These are phyloP conservation scores for Bugula neritina DNA, from an alignment of 2,888 invertebrate genomes.

Conservation along the genomic window DNA sequence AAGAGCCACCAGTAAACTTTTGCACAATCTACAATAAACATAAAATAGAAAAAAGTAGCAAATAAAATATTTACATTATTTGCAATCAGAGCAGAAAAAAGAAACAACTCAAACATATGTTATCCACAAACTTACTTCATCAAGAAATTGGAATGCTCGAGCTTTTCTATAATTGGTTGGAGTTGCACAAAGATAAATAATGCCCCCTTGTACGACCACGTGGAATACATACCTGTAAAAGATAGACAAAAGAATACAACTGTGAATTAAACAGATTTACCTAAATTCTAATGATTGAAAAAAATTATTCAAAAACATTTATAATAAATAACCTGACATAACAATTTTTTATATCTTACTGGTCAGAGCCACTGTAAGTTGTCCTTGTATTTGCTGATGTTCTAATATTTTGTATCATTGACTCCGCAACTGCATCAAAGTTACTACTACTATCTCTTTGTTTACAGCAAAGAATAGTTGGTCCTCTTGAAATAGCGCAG, in stretches of 20 bases:
- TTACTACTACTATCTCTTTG: constrained; percentile 35
- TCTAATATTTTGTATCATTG: constrained; percentile 48
- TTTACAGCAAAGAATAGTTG: constrained; percentile 44
- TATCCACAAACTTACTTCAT: constrained; percentile 45
- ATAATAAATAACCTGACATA: no score
- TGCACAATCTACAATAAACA: constrained; percentile 38
- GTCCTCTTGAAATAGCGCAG: constrained; percentile 44
- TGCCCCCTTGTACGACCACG: constrained; percentile 48
- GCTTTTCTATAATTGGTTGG: constrained; percentile 39
- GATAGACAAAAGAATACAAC: background rate
- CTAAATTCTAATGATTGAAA: no score
- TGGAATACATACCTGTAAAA: constrained; percentile 46
- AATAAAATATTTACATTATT: no score
- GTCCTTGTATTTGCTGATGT: constrained; percentile 43
- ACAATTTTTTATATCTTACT: constrained; percentile 34
- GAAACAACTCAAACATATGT: no score
- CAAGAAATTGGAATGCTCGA: constrained; percentile 44
- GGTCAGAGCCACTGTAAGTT: constrained; percentile 44
- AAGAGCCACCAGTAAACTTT: constrained; percentile 37
- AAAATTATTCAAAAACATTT: no score
- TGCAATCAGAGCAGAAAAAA: no score
- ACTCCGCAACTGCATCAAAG: constrained; percentile 39
- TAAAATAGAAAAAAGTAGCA: background rate
- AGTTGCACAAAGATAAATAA: constrained; percentile 48
- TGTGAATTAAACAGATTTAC: background rate